Conservation (phyloP, 2,888 invertebrate genomes). For the Hydrotaea diabolus region DNA sequence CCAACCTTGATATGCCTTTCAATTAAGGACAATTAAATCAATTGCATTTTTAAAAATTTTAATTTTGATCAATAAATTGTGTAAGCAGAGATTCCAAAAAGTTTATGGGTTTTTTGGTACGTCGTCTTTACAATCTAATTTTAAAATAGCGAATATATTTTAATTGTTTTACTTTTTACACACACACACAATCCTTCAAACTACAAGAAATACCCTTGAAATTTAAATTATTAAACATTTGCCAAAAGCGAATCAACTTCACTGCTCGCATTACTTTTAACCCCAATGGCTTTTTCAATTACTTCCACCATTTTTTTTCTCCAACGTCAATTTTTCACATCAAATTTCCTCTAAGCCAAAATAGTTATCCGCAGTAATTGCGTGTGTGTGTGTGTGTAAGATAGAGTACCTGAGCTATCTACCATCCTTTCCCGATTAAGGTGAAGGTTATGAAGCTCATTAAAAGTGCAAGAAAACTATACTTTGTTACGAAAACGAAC, state of each 20-base stretch:
- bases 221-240: too few species aligned
- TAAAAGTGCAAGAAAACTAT: constrained; percentile 41
- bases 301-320: constrained; percentile 5
- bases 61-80: too few species aligned
- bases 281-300: neutral
- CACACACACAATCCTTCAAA: too few species aligned
- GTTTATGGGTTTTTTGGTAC: too few species aligned
- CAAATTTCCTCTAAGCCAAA: neutral
- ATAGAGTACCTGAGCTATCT: neutral
- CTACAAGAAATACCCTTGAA: too few species aligned
- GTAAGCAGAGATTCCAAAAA: too few species aligned
- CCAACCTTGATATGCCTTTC: too few species aligned
- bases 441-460: constrained; percentile 64
- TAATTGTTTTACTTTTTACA: too few species aligned
- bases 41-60: too few species aligned
- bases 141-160: too few species aligned
- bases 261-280: neutral
- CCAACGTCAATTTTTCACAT: neutral
- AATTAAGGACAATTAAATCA: too few species aligned
- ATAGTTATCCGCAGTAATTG: neutral
- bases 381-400: too few species aligned
- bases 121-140: neutral
- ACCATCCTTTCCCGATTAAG: constrained; percentile 41
- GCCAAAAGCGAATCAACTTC: neutral
- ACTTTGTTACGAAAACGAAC: neutral